phyloP scores from a whole-genome alignment of 2,797 vertebrate genomes.

The Poecilia velifera region DNA sequence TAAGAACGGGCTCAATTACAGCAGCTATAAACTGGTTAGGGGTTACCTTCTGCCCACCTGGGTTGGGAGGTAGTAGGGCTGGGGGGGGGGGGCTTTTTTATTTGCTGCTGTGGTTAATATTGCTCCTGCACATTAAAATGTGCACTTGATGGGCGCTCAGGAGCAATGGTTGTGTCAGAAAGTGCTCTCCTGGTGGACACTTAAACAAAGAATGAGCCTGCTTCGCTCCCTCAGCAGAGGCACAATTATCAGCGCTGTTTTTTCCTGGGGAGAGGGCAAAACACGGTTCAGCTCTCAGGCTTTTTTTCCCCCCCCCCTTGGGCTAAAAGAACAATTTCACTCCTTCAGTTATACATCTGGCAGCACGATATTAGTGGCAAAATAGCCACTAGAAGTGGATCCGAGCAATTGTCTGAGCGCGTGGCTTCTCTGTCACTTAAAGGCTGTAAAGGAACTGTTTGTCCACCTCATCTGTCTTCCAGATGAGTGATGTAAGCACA shows the following conservation, averaged over 20 bases:
- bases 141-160: conserved; percentile 74
- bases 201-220: conserved; percentile 79
- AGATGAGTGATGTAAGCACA: conserved; percentile 63
- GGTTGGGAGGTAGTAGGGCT: conserved; percentile 38
- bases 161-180: conserved; percentile 73
- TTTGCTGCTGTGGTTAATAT: conserved; percentile 75
- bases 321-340: conserved; percentile 74
- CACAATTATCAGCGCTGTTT: conserved; percentile 78
- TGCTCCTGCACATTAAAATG: conserved; percentile 78
- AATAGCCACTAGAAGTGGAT: conserved; percentile 67
- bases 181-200: conserved; percentile 80
- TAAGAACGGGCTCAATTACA: conserved; percentile 84
- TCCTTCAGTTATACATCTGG: conserved; percentile 60
- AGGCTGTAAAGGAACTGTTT: conserved; percentile 62
- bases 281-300: conserved; percentile 47
- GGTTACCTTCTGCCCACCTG: conserved; percentile 61
- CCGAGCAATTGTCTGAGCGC: conserved; percentile 71
- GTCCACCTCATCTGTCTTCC: conserved; percentile 56
- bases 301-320: conserved; percentile 54
- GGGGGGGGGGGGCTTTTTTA: conserved; percentile 47
- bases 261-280: conserved; percentile 76
- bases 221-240: conserved; percentile 71
- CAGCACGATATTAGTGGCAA: conserved; percentile 65
- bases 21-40: conserved; percentile 77
- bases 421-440: conserved; percentile 66